Conservation (phyloP, 30 jellyfish, hydroid and myxozoan species). For the Cassiopea xamachana region DNA sequence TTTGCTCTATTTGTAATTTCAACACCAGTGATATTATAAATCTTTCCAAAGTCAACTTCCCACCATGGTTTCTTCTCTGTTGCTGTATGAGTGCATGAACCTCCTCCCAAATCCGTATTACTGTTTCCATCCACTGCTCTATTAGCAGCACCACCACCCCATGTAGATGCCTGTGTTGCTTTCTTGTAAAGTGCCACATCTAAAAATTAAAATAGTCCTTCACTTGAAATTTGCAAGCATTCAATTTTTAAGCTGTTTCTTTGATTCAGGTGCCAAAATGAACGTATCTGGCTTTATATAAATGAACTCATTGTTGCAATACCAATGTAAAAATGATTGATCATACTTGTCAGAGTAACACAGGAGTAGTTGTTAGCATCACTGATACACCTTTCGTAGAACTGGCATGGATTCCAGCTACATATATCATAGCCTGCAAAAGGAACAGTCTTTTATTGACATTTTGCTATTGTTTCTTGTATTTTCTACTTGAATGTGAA, state of each 20-base stretch:
- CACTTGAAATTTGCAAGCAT: no score
- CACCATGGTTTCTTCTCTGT: neutral
- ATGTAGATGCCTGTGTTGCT: neutral
- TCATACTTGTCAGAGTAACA: neutral
- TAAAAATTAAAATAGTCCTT: no score
- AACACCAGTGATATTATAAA: no score
- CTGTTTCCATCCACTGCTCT: neutral
- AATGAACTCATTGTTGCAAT: no score
- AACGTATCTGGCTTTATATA: no score
- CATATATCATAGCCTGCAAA: neutral
- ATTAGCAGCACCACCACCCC: neutral
- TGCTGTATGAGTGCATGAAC: neutral
- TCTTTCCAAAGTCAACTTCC: no score
- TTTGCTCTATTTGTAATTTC: no score
- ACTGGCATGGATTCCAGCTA: neutral
- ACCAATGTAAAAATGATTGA: neutral
- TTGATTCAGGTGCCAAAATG: no score
- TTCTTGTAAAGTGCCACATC: neutral
- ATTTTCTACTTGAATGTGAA: no score
- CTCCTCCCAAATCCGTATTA: neutral
- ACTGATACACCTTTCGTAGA: neutral
- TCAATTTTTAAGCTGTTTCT: no score
- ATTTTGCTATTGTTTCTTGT: no score
- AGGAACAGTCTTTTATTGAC: neutral
- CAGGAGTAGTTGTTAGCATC: neutral